These are phyloP conservation scores for Gobius niger DNA, from an alignment of 2,113 vertebrate genomes.

Conservation along the genomic window DNA sequence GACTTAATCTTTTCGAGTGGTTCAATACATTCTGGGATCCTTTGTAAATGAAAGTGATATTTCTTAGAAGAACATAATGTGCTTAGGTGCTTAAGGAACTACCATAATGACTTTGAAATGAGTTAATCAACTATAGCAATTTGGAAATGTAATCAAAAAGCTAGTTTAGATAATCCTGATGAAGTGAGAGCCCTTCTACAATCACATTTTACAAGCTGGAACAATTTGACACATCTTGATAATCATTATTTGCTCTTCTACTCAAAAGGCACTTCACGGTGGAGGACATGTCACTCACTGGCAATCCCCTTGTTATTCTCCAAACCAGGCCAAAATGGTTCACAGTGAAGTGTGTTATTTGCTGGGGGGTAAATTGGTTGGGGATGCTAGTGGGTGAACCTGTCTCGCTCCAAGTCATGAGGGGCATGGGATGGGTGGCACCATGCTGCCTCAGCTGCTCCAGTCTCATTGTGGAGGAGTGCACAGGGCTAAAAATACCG, in stretches of 20 bases:
- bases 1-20: too few species aligned
- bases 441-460: slow-evolving; percentile 48
- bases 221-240: background rate
- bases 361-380: slow-evolving; percentile 48
- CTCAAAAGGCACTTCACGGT: slow-evolving; percentile 28
- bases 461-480: slow-evolving; percentile 27
- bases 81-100: background rate
- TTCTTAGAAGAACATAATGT: too few species aligned
- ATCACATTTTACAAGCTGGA: background rate
- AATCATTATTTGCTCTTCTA: slow-evolving; percentile 11
- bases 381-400: slow-evolving; percentile 34
- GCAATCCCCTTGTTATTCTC: background rate
- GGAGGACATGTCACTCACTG: slow-evolving; percentile 5
- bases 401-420: slow-evolving; percentile 41
- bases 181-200: background rate
- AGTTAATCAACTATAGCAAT: background rate
- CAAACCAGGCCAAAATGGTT: slow-evolving; percentile 27
- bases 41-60: too few species aligned
- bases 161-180: background rate
- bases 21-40: too few species aligned
- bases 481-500: slow-evolving; percentile 66
- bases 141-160: background rate
- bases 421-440: slow-evolving; percentile 37
- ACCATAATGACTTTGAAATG: background rate
- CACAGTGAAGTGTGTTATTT: slow-evolving; percentile 44